A percentile compares a stretch with the other conserved stretches of the same genome.
Conservation (phyloP, 1,140 invertebrate genomes). For the Medauroidea extradentata region DNA sequence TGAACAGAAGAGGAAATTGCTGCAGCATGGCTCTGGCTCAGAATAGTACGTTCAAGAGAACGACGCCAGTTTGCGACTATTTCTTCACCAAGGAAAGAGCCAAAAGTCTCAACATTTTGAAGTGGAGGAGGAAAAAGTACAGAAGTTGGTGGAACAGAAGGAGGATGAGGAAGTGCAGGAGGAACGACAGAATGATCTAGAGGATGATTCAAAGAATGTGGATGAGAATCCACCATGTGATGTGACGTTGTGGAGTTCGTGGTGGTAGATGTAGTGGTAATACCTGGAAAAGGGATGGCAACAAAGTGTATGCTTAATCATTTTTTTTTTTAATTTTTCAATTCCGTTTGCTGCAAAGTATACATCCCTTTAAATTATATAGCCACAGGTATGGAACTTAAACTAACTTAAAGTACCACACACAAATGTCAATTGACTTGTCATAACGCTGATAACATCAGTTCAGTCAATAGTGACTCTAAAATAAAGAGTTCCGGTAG, state of each 20-base stretch:
- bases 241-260: conserved; percentile 6
- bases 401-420: too few relatives aligned
- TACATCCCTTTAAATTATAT: too few relatives aligned
- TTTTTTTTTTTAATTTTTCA: too few relatives aligned
- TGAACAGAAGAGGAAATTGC: conserved; percentile 24
- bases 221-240: not conserved
- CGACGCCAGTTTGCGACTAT: conserved; percentile 73
- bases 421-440: too few relatives aligned
- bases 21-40: conserved; percentile 18
- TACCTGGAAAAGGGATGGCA: conserved; percentile 8
- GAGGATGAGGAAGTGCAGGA: conserved; percentile 23
- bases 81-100: conserved; percentile 67
- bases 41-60: conserved; percentile 54
- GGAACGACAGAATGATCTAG: conserved; percentile 19
- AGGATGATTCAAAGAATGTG: not conserved
- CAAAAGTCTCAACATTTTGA: conserved; percentile 65
- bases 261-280: conserved; percentile 1
- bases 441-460: too few relatives aligned
- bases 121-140: conserved; percentile 52
- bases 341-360: too few relatives aligned
- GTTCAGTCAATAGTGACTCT: too few relatives aligned
- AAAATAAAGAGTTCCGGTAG: too few relatives aligned
- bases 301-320: not conserved
- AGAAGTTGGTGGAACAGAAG: conserved; percentile 48
- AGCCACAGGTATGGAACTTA: too few relatives aligned